Conservation (phyloP, 1,140 invertebrate species). For the Contarinia nasturtii region DNA sequence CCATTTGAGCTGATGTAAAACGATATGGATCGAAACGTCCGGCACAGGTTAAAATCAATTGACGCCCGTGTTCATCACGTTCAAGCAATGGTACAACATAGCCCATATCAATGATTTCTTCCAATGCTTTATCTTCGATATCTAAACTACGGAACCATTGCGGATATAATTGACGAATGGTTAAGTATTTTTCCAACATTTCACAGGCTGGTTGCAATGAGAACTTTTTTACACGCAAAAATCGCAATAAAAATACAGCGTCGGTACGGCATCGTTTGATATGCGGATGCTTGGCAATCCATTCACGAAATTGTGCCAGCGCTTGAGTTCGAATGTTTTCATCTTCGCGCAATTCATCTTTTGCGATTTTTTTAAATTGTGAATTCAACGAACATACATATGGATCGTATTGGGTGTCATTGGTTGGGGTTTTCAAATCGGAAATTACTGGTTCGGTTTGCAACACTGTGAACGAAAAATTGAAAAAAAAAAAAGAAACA, state of each 20-base stretch:
- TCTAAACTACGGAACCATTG: constrained; percentile 69
- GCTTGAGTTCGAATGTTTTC: constrained; percentile 44
- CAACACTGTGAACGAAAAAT: constrained; percentile 13
- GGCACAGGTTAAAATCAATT: constrained; percentile 54
- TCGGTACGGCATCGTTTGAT: constrained; percentile 60
- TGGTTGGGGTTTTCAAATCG: constrained; percentile 11
- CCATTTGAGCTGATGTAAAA: constrained; percentile 54
- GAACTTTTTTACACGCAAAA: constrained; percentile 71
- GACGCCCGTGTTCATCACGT: constrained; percentile 47
- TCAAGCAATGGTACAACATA: constrained; percentile 59
- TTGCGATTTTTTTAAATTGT: constrained; percentile 31
- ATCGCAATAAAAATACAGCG: constrained; percentile 57
- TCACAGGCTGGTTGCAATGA: constrained; percentile 64
- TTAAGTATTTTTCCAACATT: constrained; percentile 68
- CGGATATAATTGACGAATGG: constrained; percentile 58
- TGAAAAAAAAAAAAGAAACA: too few relatives aligned
- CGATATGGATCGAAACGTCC: constrained; percentile 55
- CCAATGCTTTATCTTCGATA: constrained; percentile 42
- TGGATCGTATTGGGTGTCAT: constrained; percentile 15
- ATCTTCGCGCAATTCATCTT: constrained; percentile 51
- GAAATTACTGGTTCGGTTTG: constrained; percentile 16
- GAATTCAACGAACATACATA: constrained; percentile 15
- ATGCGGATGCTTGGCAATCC: constrained; percentile 53
- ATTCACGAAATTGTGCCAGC: constrained; percentile 49
- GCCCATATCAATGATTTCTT: constrained; percentile 61